A percentile compares a stretch with the other conserved stretches of the same genome.
phyloP scores from a whole-genome alignment of 2,797 vertebrate genomes.

The Petrocephalus schoutedeni region DNA sequence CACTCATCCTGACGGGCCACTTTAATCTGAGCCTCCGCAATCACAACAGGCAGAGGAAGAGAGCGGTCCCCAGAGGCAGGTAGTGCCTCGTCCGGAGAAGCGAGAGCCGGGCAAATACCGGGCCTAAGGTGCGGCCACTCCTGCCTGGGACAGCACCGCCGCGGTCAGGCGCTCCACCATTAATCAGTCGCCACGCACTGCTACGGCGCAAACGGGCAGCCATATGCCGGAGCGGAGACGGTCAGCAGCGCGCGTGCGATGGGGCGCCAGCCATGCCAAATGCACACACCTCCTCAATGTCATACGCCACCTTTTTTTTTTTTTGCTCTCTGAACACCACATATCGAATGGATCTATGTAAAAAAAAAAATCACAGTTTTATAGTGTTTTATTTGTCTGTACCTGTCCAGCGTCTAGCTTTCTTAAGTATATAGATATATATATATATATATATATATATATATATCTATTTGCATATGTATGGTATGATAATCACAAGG shows the following conservation, averaged over 20 bases:
- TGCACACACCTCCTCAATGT: neutral
- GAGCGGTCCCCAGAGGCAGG: slow-evolving; percentile 36
- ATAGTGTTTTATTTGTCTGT: neutral
- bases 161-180: slow-evolving; percentile 42
- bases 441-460: neutral
- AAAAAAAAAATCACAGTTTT: neutral
- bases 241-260: too few species aligned
- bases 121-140: neutral
- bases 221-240: neutral
- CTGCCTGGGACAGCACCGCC: slow-evolving; percentile 59
- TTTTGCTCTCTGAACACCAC: neutral
- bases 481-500: neutral
- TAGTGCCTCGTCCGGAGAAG: slow-evolving; percentile 41
- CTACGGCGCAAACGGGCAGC: neutral
- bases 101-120: slow-evolving; percentile 27
- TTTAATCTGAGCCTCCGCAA: slow-evolving; percentile 50
- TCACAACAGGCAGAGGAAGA: slow-evolving; percentile 51
- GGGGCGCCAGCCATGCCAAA: neutral
- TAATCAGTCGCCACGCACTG: slow-evolving; percentile 42
- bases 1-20: slow-evolving; percentile 48
- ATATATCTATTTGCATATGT: neutral
- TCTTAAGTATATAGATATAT: neutral
- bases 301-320: neutral
- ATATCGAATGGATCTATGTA: neutral
- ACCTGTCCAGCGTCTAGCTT: neutral